These are phyloP conservation scores for Chlorodrepanis virens DNA, from an alignment of 2,113 vertebrate genomes.

Conservation along the genomic window DNA sequence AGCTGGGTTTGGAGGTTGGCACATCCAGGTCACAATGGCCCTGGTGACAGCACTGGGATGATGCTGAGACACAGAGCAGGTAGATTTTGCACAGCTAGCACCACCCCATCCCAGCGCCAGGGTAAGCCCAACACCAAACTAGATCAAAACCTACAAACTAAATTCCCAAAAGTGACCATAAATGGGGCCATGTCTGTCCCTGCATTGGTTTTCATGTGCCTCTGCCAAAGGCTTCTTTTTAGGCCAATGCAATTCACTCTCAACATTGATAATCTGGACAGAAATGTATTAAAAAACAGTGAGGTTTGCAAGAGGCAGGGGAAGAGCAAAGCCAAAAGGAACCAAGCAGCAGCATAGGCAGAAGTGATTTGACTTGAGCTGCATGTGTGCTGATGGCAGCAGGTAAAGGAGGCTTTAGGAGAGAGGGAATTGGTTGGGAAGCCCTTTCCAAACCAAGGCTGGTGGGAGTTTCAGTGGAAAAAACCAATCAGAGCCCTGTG, in stretches of 20 bases:
- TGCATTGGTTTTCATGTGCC: not conserved
- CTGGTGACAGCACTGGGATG: not conserved
- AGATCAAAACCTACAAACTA: not conserved
- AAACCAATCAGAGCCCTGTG: not conserved
- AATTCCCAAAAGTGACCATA: not conserved
- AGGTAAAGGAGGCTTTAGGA: not conserved
- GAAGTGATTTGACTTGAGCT: not conserved
- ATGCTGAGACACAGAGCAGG: not conserved
- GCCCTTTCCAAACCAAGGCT: not conserved
- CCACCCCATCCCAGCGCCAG: not conserved
- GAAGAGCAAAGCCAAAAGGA: not conserved
- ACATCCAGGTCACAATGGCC: accelerated
- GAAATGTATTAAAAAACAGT: not conserved
- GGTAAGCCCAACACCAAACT: not conserved
- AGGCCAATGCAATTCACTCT: accelerated
- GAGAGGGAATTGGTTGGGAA: not conserved
- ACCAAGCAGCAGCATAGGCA: not conserved
- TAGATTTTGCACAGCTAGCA: accelerated
- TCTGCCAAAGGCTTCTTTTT: not conserved
- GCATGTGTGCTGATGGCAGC: not conserved
- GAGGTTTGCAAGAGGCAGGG: not conserved
- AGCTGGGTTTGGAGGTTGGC: not conserved
- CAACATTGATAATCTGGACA: not conserved
- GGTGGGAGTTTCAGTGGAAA: not conserved
- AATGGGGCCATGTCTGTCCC: accelerated